Percentiles rank a stretch among this genome's conserved stretches.
phyloP scores from a whole-genome alignment of 2,888 invertebrate species.

The Rhamnusium bicolor region DNA sequence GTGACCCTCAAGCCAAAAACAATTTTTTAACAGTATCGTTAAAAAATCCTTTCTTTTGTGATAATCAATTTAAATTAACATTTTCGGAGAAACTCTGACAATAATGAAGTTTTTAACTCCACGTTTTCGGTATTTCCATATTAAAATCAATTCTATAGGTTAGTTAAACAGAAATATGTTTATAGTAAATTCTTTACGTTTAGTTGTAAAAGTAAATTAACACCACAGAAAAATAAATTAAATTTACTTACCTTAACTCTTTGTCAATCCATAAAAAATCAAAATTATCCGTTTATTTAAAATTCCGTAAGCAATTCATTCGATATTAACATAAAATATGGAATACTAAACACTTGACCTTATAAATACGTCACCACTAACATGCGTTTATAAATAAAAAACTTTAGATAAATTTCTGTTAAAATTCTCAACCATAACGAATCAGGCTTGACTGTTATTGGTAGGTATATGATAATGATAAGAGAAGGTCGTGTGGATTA shows the following conservation, averaged over 20 bases:
- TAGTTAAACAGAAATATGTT: neutral
- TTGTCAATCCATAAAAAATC: neutral
- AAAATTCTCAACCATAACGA: neutral
- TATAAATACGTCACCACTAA: conserved; percentile 5
- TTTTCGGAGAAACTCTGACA: no score
- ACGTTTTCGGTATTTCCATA: no score
- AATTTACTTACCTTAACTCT: neutral
- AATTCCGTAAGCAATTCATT: neutral
- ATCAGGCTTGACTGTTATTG: neutral
- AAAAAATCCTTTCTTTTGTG: no score
- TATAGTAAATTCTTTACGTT: neutral
- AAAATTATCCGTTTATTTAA: neutral
- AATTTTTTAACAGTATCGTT: no score
- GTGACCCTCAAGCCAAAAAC: no score
- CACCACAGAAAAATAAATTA: neutral
- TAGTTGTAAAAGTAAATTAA: neutral
- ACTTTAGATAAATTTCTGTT: neutral
- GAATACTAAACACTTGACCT: conserved; percentile 5
- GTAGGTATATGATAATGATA: conserved; percentile 19
- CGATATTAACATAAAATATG: neutral
- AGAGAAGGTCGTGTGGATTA: conserved; percentile 5
- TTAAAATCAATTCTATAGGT: no score
- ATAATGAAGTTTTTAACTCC: no score
- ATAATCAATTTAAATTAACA: no score
- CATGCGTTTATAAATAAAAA: neutral